Evolutionary conservation across 2,113 vertebrate species (phyloP), one percentile per base, ranked within the genome.

Genomic region (Trichomycterus rosablanca): DNA sequence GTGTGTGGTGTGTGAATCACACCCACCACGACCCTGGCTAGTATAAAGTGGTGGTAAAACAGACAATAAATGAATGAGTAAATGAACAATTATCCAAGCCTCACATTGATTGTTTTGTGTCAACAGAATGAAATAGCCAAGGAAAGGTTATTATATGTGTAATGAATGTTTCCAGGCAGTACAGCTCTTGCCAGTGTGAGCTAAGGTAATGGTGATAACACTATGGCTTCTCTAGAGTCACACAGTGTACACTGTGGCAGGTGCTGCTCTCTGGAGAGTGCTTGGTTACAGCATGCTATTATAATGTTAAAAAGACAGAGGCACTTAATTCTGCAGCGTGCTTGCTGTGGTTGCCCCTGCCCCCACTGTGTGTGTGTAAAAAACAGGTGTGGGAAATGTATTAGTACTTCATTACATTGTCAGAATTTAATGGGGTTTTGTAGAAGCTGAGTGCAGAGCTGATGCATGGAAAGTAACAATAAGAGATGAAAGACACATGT

Each of bases 221-320:
- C 26, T 30, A 30, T 30, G 46, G 10, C 35, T 59, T 59, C 44
- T 48, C 15, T 22, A 49, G n/a, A 52, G 59, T 9, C 7, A n/a
- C 24, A 11, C 37, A 39, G 37, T 15, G 22, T 9, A 20, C 15
- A 20, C 16, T 4, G 14, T 43, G 24, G 11, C 59, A 44, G 63
- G 57, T 61, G 64, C 45, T 14, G 16, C 22, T 71, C 32, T 24
- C 23, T 39, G 14, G 55, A 34, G 52, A 44, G 48, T 50, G 50
- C 39, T 53, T 57, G 43, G 59, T 71, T 67, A 67, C 52, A 32
- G 53, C 63, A 52, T 10, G 66, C 59, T 43, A 55, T 55, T 35
- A 55, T 18, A 55, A 32, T 22, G 20, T 34, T 39, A 22, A 39
- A 40, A 35, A 48, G 32, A 54, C 24, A 28, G 39, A 30, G 40